Base-by-base conservation (phyloP, 2,797 vertebrate genomes). In the Apodemus agrarius region DNA sequence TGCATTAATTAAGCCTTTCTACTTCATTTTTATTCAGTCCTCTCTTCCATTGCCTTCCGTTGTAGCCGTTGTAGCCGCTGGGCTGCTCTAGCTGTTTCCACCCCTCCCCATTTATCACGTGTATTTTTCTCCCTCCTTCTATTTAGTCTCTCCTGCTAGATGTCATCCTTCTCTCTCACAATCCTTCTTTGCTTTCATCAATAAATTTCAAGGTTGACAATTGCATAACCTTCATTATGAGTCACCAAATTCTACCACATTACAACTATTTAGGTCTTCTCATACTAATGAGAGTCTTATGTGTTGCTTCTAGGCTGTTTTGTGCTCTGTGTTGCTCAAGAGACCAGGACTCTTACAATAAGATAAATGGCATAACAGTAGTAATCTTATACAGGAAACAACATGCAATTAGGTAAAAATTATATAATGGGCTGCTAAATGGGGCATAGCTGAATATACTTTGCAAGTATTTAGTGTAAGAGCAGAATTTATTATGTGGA, bases 361-460 rank as follows among this genome's bases (percentile, higher is more conserved):
- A 97, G 94, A 97, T 96, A 57, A 96, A 95, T 93, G 80, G 84
- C 72, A 95, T 94, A 96, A 84, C 80, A 95, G 46, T 59, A 82
- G 75, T 76, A 76, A 97, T 97, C 87, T 89, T 89, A 91, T 85
- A 96, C 43, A 72, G 97, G 95, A 98, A 97, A 95, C 92, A 78
- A 97, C 0, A 1, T 95, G 93, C 89, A 96, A 96, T 98, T 98
- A 98, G 83, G 93, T 88, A 93, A 97, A 96, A 98, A 97, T 82
- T 89, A 17, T 96, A 95, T 96, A 97, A 95, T 29, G 3, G 88
- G 40, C 3, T 97, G 85, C 80, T 98, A 98, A 98, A 97, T 96
- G 94, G 83, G 79, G 89, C 93, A 96, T 95, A 92, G 88, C 87
- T 93, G 93, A 98, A 90, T 92, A 89, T 34, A 94, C 65, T 80